Evolutionary conservation across 2,888 invertebrate genomes (phyloP), one percentile per base, ranked within the genome.

Genomic region (Chloroclystis v-ata): DNA sequence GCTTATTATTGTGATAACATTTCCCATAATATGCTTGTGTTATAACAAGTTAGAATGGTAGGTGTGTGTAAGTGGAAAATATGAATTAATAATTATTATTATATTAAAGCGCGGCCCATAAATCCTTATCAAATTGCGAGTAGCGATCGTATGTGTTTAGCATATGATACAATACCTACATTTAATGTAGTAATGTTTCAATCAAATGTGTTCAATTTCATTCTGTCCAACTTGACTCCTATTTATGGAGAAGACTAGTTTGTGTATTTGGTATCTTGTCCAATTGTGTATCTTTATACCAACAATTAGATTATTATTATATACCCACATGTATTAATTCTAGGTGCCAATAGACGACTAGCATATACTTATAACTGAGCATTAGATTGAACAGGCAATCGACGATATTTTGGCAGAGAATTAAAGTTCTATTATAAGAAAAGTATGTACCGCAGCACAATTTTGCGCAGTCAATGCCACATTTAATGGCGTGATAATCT

Each of bases 341-440:
- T 47, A 39, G 43, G 37, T 52, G 52, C 49, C 52, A 57, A 58
- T 53, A 57, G 58, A 54, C 47, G 38, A 46, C 43, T 29, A 47
- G 43, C 48, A 51, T 32, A 44, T n/a, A n/a, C n/a, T n/a, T n/a
- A n/a, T n/a, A 43, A 56, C 52, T 49, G 39, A 42, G 42, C 39
- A 46, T 45, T 43, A 40, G 46, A 38, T 47, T 45, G 48, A 62
- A 56, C 48, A 56, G 47, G 57, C 52, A 61, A 70, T 70, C 60
- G 64, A 66, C 63, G 65, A 67, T 59, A 61, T 75, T 20, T 80
- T 78, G 78, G 77, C 77, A 76, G 60, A 57, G 57, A 60, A 63
- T 69, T 59, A 66, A 43, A 62, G 62, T 54, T 74, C 70, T 75
- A 74, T 71, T 67, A 68, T 70, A 74, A 77, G 72, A 70, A 61